phyloP scores from a whole-genome alignment of 1,140 invertebrate genomes.

The Spodoptera litura region DNA sequence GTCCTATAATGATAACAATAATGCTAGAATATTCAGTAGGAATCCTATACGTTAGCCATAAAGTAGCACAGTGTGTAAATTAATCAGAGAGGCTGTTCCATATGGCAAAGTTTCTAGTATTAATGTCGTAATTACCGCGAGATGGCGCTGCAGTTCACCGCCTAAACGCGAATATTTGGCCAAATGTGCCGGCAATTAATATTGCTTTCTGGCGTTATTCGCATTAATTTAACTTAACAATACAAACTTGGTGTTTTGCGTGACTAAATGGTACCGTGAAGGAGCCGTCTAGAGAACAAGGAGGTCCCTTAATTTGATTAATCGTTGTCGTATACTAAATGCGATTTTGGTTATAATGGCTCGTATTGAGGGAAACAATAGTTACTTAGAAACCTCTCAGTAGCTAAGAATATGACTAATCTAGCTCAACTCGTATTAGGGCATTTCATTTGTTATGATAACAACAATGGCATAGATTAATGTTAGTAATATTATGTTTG shows the following conservation, averaged over 20 bases:
- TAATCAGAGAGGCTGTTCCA: slow-evolving; percentile 50
- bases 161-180: slow-evolving; percentile 51
- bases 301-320: slow-evolving; percentile 41
- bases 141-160: slow-evolving; percentile 52
- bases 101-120: slow-evolving; percentile 57
- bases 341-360: slow-evolving; percentile 32
- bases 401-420: slow-evolving; percentile 18
- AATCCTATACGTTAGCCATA: not conserved
- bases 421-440: not conserved
- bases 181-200: slow-evolving; percentile 61
- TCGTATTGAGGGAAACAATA: slow-evolving; percentile 38
- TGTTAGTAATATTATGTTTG: not conserved
- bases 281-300: slow-evolving; percentile 25
- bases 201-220: slow-evolving; percentile 61
- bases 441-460: not conserved
- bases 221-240: slow-evolving; percentile 68
- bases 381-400: not conserved
- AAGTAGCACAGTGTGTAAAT: slow-evolving; percentile 27
- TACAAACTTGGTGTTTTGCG: slow-evolving; percentile 50
- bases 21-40: no score
- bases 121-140: slow-evolving; percentile 61
- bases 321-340: slow-evolving; percentile 39
- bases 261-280: slow-evolving; percentile 36
- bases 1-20: not conserved
- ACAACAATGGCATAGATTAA: not conserved